Base-by-base conservation (phyloP, 2,797 vertebrate species). In the Apodemus agrarius region DNA sequence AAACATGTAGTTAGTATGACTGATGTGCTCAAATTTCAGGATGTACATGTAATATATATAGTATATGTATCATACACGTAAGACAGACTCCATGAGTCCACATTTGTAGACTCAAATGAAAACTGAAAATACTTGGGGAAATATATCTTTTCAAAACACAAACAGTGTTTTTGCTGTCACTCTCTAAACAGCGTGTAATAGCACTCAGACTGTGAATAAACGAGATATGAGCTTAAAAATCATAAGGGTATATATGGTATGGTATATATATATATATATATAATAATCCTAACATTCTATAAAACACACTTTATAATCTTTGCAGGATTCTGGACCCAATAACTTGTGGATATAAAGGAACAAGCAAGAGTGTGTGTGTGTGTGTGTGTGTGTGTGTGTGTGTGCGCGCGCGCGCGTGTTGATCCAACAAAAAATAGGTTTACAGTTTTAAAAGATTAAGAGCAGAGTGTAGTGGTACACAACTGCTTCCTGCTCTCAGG, bases 381-480 rank as follows among this genome's bases (percentile, higher is more conserved):
- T 43, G 24, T 49, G 43, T 6, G 43, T 49, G 43, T 14, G 6
- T 26, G 26, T 49, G 49, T 14, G 52, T 49, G 46, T 10, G n/a
- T 37, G 19, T 16, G 17, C 40, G 72, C 1, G 72, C 40, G 72
- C 8, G 22, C 9, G 21, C 19, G 31, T 34, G 21, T 26, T 2
- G 43, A 86, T 86, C 67, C 61, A 69, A 92, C 67, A 80, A 43
- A 95, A 95, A 89, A 12, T n/a, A 52, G 46, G 76, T 79, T 80
- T 80, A 80, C 4, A 57, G 34, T 80, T 80, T 80, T 57, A n/a
- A 80, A 80, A 54, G 17, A n/a, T n/a, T 80, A 80, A 22, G 17
- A 80, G 17, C 31, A 54, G 49, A 10, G 3, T 54, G 19, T 19
- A n/a, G 49, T 3, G 49, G 10, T 80, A 57, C 4, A 80, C 78